Evolutionary conservation across 2,797 vertebrate species (phyloP), one percentile per base, ranked within the genome.

Genomic region (Masticophis lateralis): DNA sequence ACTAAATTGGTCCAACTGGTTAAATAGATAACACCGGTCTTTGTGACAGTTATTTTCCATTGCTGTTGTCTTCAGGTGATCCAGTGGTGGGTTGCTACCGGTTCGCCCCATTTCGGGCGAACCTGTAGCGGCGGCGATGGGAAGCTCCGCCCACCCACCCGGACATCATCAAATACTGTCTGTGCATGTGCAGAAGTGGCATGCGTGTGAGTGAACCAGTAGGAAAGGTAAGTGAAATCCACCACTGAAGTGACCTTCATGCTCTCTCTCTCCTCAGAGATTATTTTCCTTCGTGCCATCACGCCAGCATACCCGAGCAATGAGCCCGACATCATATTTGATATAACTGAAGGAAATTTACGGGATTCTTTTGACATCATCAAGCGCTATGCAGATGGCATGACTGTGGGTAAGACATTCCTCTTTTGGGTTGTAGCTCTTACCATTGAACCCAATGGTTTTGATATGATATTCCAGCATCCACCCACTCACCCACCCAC

Each of bases 251-350:
- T 79, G 59, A 32, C 22, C 28, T 20, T 1, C 11, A 11, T 12
- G 37, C 12, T 88, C 25, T 91, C 51, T 53, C 53, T 47, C 28
- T 20, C 25, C 90, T 86, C 98, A 99, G 99, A 99, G 97, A 99
- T 99, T 69, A 98, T 99, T 95, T 99, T 99, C 93, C 98, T 99
- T 95, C 99, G 98, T 96, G 99, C 99, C 61, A 97, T 98, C 66
- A 98, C 98, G 2, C 98, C 98, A 1, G 97, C 98, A 0, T 98
- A 98, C 10, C 97, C 98, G 0, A 94, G 97, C 94, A 98, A 98
- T 96, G 98, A 98, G 74, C 97, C 98, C 1, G 98, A 99, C 94
- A 99, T 99, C 96, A 98, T 98, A 97, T 99, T 99, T 91, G 98
- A 99, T 96, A 99, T 99, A 94, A 98, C 98, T 14, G 99, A 99